Evolutionary conservation across 2,113 vertebrate species (phyloP), one percentile per base, ranked within the genome.

Genomic region (Coryphaenoides rupestris): DNA sequence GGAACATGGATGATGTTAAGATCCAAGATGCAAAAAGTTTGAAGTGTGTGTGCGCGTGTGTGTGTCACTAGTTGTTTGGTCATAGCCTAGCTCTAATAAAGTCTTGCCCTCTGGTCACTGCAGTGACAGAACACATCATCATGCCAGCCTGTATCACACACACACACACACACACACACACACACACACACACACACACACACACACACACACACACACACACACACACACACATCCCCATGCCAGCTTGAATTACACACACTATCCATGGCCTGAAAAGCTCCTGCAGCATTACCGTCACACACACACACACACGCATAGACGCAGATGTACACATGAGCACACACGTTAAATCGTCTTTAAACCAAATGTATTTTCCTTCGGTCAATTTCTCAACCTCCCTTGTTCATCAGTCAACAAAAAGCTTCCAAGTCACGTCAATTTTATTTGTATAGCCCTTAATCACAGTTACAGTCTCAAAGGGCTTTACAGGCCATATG

Each of bases 71-170:
- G 65, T 66, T 55, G 72, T 86, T 81, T 84, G 78, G 65, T 79
- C 78, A 74, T 28, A 72, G 55, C 53, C 6, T 0, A 68, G 71
- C 76, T 76, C 73, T 70, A 72, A 84, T 79, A 80, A 79, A 79
- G 69, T 57, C 55, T 47, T 85, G 75, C 84, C 85, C 86, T 76
- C 74, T 84, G 83, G 85, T 95, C 94, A 89, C 85, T 82, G 68
- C 88, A 70, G 79, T 92, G 95, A 95, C 94, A 94, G 88, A 87
- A 90, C 87, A 90, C 92, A 91, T 94, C 91, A 91, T 93, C 93
- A 80, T 75, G 83, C 86, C 79, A 89, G 88, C 81, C 80, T 45
- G 21, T 63, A 68, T 66, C n/a, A n/a, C n/a, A n/a, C n/a, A n/a
- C n/a, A n/a, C n/a, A n/a, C n/a, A n/a, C n/a, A n/a, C n/a, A n/a